Evolutionary conservation across 2,113 vertebrate species (phyloP).

Genomic region (Indicator indicator): DNA sequence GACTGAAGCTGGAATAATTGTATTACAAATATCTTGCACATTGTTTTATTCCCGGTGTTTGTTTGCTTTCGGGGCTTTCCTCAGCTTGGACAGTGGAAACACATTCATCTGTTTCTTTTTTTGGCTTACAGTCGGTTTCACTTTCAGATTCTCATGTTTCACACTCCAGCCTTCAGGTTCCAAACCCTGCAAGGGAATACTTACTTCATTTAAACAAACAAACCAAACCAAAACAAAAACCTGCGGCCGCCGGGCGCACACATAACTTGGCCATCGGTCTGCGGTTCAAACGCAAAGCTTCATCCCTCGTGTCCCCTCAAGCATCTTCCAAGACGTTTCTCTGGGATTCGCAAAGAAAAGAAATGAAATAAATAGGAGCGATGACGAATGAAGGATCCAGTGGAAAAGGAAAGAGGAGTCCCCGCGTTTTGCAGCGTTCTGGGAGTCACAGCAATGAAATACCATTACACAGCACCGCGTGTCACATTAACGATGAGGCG

Average conservation of each 20-base stretch:
- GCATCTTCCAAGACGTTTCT: background rate
- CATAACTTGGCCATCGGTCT: background rate
- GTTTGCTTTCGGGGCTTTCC: background rate
- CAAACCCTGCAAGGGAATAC: slow-evolving; percentile 1
- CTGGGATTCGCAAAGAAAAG: background rate
- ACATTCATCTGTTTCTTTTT: slow-evolving; percentile 9
- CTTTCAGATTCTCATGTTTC: slow-evolving; percentile 63
- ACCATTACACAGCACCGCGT: no score
- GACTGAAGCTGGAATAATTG: background rate
- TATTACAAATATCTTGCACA: background rate
- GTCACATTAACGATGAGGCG: background rate
- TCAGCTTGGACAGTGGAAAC: background rate
- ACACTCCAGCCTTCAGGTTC: slow-evolving; percentile 30
- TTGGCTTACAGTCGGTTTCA: slow-evolving; percentile 43
- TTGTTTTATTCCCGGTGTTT: background rate
- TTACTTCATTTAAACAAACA: slow-evolving; percentile 23
- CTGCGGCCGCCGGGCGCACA: background rate
- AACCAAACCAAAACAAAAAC: background rate
- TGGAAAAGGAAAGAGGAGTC: background rate
- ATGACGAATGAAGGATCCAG: background rate
- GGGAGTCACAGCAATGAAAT: background rate
- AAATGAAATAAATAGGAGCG: background rate
- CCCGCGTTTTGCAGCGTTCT: background rate
- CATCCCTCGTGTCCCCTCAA: background rate
- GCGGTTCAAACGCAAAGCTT: background rate